Percentiles rank a stretch among this genome's conserved stretches.
Evolutionary conservation across 2,888 invertebrate genomes (phyloP).

Genomic region (Merodon equestris): DNA sequence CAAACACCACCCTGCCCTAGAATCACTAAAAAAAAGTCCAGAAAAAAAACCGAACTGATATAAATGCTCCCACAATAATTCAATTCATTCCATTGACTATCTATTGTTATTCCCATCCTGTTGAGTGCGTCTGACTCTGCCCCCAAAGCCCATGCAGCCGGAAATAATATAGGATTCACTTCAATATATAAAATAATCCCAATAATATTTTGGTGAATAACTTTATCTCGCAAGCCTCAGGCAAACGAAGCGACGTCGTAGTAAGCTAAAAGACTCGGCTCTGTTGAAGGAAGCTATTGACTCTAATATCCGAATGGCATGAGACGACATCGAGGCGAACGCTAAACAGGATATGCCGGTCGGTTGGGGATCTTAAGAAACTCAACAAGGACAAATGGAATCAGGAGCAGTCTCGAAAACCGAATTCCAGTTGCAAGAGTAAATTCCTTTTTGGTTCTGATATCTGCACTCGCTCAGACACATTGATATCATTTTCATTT

Average conservation of each 20-base stretch:
- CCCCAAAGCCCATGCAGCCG: constrained; percentile 1
- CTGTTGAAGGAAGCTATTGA: constrained; percentile 29
- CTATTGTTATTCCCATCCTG: constrained; percentile 52
- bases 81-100: constrained; percentile 50
- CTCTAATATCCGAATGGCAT: constrained; percentile 10
- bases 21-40: too few relatives aligned
- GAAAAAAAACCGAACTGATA: too few relatives aligned
- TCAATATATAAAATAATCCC: constrained; percentile 62
- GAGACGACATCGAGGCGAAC: constrained; percentile 38
- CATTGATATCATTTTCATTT: constrained; percentile 60
- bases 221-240: constrained; percentile 57
- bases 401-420: constrained; percentile 18
- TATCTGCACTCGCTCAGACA: constrained; percentile 63
- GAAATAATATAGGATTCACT: constrained; percentile 44
- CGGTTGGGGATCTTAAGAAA: constrained; percentile 34
- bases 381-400: constrained; percentile 36
- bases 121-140: constrained; percentile 26
- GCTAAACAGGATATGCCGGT: constrained; percentile 29
- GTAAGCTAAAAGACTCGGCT: constrained; percentile 32
- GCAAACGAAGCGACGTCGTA: constrained; percentile 29
- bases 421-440: constrained; percentile 59
- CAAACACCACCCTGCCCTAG: too few relatives aligned
- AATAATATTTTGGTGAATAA: constrained; percentile 64
- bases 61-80: constrained; percentile 38
- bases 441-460: constrained; percentile 56